Conservation (phyloP, 2,113 vertebrate genomes). For the Atlantisia rogersi region DNA sequence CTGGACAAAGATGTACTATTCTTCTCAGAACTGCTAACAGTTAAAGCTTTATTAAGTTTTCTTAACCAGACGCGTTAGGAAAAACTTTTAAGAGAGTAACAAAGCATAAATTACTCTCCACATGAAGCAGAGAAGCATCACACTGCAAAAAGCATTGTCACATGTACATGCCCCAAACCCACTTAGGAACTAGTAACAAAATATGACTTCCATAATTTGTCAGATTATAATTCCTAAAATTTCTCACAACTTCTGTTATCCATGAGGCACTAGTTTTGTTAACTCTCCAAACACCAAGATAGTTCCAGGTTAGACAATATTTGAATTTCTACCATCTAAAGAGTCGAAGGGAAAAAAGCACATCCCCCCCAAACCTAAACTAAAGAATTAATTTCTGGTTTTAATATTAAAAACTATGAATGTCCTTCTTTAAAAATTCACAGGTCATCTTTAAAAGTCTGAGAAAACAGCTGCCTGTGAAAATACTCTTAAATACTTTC, state of each 20-base stretch:
- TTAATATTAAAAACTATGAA: not conserved
- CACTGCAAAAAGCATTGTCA: not conserved
- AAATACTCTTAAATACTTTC: not conserved
- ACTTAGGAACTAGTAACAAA: not conserved
- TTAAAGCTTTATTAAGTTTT: not conserved
- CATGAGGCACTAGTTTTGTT: not conserved
- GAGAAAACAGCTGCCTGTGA: not conserved
- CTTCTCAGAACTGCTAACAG: not conserved
- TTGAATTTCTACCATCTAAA: not conserved
- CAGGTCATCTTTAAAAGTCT: not conserved
- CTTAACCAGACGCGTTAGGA: not conserved
- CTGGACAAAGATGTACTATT: not conserved
- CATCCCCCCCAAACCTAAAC: not conserved
- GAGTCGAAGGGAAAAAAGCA: not conserved
- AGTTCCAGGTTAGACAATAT: not conserved
- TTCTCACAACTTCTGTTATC: not conserved
- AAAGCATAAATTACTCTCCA: not conserved
- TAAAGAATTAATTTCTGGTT: not conserved
- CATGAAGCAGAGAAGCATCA: not conserved
- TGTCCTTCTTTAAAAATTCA: not conserved
- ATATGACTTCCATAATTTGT: not conserved
- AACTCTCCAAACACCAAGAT: not conserved
- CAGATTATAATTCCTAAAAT: not conserved
- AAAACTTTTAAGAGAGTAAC: not conserved
- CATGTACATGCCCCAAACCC: not conserved